Evolutionary conservation across 2,797 vertebrate species (phyloP).

Genomic region (Leptatherina wallacei): DNA sequence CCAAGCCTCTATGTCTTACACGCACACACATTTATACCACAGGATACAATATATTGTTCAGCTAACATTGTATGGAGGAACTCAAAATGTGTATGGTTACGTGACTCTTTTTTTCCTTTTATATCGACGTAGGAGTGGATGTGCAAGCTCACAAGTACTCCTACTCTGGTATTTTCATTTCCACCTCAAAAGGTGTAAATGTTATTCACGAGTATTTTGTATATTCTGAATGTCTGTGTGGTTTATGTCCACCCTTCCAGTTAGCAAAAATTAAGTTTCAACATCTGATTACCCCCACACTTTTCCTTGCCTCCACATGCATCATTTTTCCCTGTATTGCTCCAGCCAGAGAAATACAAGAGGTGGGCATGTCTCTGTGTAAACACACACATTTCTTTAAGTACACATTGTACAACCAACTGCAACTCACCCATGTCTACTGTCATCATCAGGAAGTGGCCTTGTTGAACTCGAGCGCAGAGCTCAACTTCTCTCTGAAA

Average conservation of each 20-base stretch:
- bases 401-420: background rate
- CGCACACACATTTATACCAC: background rate
- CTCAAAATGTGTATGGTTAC: slow-evolving; percentile 1
- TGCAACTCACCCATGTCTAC: slow-evolving; percentile 87
- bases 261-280: background rate
- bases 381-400: background rate
- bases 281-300: background rate
- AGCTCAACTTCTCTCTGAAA: slow-evolving; percentile 78
- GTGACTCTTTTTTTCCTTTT: background rate
- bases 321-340: slow-evolving; percentile 51
- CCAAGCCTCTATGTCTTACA: background rate
- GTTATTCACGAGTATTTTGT: slow-evolving; percentile 1
- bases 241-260: background rate
- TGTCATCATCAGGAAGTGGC: slow-evolving; percentile 89
- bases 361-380: slow-evolving; percentile 34
- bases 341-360: slow-evolving; percentile 66
- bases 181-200: slow-evolving; percentile 27
- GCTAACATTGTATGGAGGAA: slow-evolving; percentile 6
- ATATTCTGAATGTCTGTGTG: background rate
- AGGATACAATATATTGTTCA: slow-evolving; percentile 19
- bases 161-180: background rate
- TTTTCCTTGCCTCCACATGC: slow-evolving; percentile 18
- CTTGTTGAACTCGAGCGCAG: slow-evolving; percentile 81
- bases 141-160: slow-evolving; percentile 12
- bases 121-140: background rate